A percentile compares a stretch with the other conserved stretches of the same genome.
These are phyloP conservation scores for Sinella curviseta DNA, from an alignment of 1,140 invertebrate genomes.

Conservation along the genomic window DNA sequence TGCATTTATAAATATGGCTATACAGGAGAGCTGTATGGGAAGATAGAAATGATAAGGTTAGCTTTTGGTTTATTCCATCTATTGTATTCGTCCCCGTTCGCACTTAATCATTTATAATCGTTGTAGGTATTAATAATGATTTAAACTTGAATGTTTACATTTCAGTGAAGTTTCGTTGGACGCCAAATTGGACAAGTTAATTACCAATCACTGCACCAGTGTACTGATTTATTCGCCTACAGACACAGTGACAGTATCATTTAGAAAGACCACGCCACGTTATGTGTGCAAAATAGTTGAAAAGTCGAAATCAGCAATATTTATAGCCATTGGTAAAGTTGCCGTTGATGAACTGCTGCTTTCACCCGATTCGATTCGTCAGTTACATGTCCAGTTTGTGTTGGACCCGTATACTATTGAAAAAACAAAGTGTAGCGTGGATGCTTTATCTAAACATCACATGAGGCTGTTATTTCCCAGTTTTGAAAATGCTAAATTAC, in stretches of 20 bases:
- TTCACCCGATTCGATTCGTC: not conserved
- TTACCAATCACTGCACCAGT: not conserved
- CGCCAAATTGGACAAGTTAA: not conserved
- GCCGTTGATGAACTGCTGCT: not conserved
- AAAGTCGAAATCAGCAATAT: constrained; percentile 3
- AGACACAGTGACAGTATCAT: not conserved
- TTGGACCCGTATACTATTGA: not conserved
- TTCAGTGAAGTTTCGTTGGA: not conserved
- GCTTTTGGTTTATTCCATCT: too few relatives aligned
- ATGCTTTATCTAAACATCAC: not conserved
- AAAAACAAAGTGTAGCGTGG: not conserved
- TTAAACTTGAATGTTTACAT: not conserved
- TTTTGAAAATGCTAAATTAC: not conserved
- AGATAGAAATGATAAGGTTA: not conserved
- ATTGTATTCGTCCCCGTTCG: too few relatives aligned
- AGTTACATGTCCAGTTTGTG: constrained; percentile 1
- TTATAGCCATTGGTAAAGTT: not conserved
- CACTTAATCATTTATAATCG: too few relatives aligned
- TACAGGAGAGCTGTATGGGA: not conserved
- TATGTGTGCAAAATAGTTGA: not conserved
- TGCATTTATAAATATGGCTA: not conserved
- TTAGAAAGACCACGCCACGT: not conserved
- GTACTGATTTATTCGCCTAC: not conserved
- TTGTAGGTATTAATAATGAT: too few relatives aligned
- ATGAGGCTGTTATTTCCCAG: not conserved